Evolutionary conservation across 92 coral and sea anemone species (phyloP), one percentile per base, ranked within the genome.

Genomic region (Epizoanthus stellaris): DNA sequence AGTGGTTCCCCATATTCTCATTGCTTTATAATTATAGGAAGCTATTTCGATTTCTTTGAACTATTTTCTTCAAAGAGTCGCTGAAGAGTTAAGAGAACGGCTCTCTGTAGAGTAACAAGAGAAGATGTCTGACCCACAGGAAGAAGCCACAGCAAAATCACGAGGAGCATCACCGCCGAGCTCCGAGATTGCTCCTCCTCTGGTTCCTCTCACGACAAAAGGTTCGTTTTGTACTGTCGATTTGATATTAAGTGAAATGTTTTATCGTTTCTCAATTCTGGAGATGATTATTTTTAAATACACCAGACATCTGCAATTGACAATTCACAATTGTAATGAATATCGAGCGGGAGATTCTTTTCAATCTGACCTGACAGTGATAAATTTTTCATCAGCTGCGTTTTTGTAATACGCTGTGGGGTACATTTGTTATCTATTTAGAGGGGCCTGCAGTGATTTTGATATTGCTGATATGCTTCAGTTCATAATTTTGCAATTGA

Each of bases 111-210:
- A 56, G 25, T 15, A 16, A 13, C 62, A 88, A 80, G 34, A 13
- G 53, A 88, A 80, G 34, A 94, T 94, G 98, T 89, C 95, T 5
- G 98, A 94, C 40, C 85, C 80, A 15, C 87, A 89, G 49, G 82
- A 80, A 10, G 94, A 93, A 21, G 95, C 87, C 23, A n/a, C 91
- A 12, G 81, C 87, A 39, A 91, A 80, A 80, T 89, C 98, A 15
- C 75, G 98, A 23, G 95, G 95, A 8, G 91, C 90, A 14, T 82
- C 94, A 16, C 97, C 93, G 16, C 85, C 82, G 36, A 92, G 91
- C 80, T 73, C 70, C 21, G 98, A 94, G 85, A 84, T 94, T 67
- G 95, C 98, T 0, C 95, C 98, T 17, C 95, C 98, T 4, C 75
- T 89, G 45, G 80, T 94, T 15, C 89, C 94, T 58, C 57, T 86